phyloP scores from a whole-genome alignment of 2,797 vertebrate genomes.

The Phataginus tricuspis region DNA sequence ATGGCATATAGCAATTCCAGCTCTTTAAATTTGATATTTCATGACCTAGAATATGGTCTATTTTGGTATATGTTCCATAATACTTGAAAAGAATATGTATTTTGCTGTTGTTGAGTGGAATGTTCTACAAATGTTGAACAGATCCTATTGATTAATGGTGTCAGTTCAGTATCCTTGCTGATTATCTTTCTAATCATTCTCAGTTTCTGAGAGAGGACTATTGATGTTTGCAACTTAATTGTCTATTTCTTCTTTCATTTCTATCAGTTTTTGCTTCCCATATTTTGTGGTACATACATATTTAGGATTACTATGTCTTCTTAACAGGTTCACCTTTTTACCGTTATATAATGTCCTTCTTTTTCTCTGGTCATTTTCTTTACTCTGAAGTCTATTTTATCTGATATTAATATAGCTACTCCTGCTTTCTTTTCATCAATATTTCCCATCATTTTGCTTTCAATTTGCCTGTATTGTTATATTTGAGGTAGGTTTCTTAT shows the following conservation, averaged over 20 bases:
- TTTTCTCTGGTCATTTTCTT: neutral
- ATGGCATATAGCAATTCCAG: neutral
- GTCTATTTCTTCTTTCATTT: neutral
- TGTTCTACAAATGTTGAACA: slow-evolving; percentile 5
- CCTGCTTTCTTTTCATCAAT: neutral
- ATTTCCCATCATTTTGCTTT: slow-evolving; percentile 50
- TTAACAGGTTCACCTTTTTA: neutral
- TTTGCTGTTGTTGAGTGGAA: neutral
- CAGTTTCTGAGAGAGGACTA: neutral
- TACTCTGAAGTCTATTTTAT: neutral
- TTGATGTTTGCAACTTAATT: neutral
- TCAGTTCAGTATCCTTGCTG: neutral
- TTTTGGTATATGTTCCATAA: neutral
- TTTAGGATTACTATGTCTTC: neutral
- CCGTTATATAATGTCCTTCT: no score
- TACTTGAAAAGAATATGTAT: slow-evolving; percentile 1
- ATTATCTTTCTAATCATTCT: slow-evolving; percentile 23
- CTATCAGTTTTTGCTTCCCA: neutral
- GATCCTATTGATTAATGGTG: neutral
- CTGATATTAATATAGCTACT: neutral
- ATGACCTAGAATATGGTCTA: neutral
- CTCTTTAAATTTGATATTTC: neutral
- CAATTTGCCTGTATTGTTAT: neutral
- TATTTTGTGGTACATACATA: neutral
- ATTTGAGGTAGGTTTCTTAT: neutral